A percentile compares a stretch with the other conserved stretches of the same genome.
Evolutionary conservation across 2,113 vertebrate genomes (phyloP).

Genomic region (Plecotus auritus): DNA sequence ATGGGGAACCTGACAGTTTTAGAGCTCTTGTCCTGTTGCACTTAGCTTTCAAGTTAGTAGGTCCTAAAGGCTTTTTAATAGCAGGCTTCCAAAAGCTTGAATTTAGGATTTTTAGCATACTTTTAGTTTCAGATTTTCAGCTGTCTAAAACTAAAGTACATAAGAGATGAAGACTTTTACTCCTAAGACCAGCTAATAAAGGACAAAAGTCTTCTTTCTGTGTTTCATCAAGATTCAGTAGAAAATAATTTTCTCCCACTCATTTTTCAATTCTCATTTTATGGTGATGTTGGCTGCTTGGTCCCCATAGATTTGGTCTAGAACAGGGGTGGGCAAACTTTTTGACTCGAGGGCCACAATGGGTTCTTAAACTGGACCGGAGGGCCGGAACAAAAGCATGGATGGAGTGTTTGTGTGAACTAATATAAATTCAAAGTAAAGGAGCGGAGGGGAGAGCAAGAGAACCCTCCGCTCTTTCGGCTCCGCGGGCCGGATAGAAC

Average conservation of each 20-base stretch:
- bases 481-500: too few species aligned
- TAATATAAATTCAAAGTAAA: too few species aligned
- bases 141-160: background rate
- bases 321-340: too few species aligned
- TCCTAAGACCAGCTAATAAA: conserved; percentile 22
- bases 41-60: background rate
- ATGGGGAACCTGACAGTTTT: background rate
- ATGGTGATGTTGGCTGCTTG: background rate
- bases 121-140: conserved; percentile 26
- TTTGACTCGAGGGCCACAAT: too few species aligned
- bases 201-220: conserved; percentile 11
- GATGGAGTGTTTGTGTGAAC: too few species aligned
- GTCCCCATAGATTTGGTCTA: background rate
- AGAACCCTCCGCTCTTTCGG: too few species aligned
- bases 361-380: too few species aligned
- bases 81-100: conserved; percentile 11
- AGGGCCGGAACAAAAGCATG: too few species aligned
- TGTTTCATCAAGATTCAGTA: too few species aligned
- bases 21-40: background rate
- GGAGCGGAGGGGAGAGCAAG: too few species aligned
- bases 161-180: background rate
- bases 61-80: background rate
- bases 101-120: background rate
- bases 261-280: background rate
- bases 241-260: too few species aligned